A percentile compares a stretch with the other conserved stretches of the same genome.
phyloP scores from a whole-genome alignment of 1,140 invertebrate genomes.

The Ctenoplectra terminalis region DNA sequence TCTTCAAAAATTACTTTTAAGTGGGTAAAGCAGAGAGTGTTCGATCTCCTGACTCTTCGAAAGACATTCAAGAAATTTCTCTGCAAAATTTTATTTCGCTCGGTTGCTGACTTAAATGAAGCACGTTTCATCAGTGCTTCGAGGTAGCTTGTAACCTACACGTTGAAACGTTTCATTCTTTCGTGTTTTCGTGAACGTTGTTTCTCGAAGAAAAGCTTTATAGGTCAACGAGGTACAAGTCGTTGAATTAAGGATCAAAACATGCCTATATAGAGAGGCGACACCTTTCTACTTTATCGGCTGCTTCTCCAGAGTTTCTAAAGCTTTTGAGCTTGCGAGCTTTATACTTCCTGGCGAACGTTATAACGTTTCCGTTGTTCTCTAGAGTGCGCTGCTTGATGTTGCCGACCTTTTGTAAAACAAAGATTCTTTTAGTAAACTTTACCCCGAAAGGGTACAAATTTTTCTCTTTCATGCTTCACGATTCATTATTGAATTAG shows the following conservation, averaged over 20 bases:
- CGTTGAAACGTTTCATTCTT: neutral
- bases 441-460: no score
- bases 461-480: no score
- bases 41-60: no score
- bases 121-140: neutral
- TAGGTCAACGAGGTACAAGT: conserved; percentile 36
- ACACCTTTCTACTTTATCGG: conserved; percentile 62
- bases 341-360: neutral
- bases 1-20: neutral
- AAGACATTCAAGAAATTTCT: neutral
- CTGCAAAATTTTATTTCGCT: neutral
- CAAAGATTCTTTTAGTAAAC: neutral
- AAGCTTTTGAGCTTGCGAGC: conserved; percentile 32
- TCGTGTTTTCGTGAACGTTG: neutral
- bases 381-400: conserved; percentile 51
- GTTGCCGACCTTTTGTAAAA: neutral
- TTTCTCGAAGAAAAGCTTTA: conserved; percentile 18
- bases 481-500: no score
- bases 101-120: neutral
- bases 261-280: neutral
- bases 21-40: conserved; percentile 47
- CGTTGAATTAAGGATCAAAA: conserved; percentile 4
- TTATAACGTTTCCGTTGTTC: conserved; percentile 8
- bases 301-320: conserved; percentile 32
- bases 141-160: conserved; percentile 7